Evolutionary conservation across 2,888 invertebrate species (phyloP), one percentile per base, ranked within the genome.

Genomic region (Thera britannica): DNA sequence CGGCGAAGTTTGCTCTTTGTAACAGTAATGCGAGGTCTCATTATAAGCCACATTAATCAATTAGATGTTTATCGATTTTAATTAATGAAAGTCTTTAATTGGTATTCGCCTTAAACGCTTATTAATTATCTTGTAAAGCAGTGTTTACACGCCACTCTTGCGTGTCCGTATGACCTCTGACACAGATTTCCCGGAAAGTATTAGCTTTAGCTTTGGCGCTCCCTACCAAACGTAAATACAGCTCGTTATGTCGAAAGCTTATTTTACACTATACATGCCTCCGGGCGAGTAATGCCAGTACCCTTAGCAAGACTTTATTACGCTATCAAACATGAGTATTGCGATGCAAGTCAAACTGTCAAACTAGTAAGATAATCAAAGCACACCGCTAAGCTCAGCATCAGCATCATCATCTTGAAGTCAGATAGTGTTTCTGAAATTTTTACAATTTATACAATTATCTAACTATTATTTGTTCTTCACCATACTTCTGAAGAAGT

Each of bases 231-330:
- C 74, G 75, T 80, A 79, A 85, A 84, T 83, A 82, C 82, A 80
- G 83, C 85, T 87, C 85, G 86, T 85, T 87, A 86, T 86, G 86
- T 85, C 86, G 87, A 87, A 88, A 87, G 84, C 83, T 83, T 81
- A 84, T 83, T 86, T 85, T 84, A 83, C 83, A 83, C 83, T 76
- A 75, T 77, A 79, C 72, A 76, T 75, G 79, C 82, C 85, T 75
- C 67, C 72, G 74, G 83, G 86, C 83, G 72, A 75, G 58, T 54
- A 52, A 51, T 44, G n/a, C 9, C 9, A 52, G 52, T 51, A 52
- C 34, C 51, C 46, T 44, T 5, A 41, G 58, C 49, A 11, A 44
- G 41, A 12, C 46, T 55, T 61, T 61, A 44, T n/a, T 34, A 34
- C 23, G 44, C 44, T 62, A 36, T 49, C 12, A 6, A 36, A 59